Conservation (phyloP, 1,140 invertebrate genomes). For the Brachionus rotundiformis region DNA sequence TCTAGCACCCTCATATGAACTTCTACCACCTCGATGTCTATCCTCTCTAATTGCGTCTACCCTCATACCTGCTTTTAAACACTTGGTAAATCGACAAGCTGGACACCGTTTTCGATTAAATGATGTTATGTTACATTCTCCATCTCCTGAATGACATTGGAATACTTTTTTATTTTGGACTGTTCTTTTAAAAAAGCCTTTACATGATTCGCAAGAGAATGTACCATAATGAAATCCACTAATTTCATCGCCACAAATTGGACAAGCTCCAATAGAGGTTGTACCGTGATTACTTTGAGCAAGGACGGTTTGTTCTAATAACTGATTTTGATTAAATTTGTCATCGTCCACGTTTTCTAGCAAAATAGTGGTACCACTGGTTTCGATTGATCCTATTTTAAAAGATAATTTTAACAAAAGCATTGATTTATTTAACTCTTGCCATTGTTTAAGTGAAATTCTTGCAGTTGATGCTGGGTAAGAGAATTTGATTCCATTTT, state of each 20-base stretch:
- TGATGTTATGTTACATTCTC: slow-evolving; percentile 83
- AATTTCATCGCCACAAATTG: slow-evolving; percentile 90
- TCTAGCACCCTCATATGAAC: slow-evolving; percentile 73
- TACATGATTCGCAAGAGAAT: slow-evolving; percentile 92
- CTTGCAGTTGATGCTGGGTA: slow-evolving; percentile 29
- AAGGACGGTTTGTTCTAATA: background rate
- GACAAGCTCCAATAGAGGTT: slow-evolving; percentile 74
- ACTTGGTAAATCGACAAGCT: slow-evolving; percentile 93
- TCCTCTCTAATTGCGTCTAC: slow-evolving; percentile 93
- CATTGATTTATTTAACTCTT: too few relatives aligned
- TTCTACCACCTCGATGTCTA: slow-evolving; percentile 86
- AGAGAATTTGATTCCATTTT: background rate
- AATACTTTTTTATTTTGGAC: slow-evolving; percentile 97
- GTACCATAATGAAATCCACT: slow-evolving; percentile 69
- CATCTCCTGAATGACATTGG: slow-evolving; percentile 77
- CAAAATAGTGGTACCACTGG: background rate
- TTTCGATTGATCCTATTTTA: background rate
- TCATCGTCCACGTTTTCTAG: slow-evolving; percentile 20
- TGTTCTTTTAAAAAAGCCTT: slow-evolving; percentile 96
- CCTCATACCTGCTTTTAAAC: slow-evolving; percentile 92
- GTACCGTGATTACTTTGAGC: background rate
- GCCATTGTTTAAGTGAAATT: slow-evolving; percentile 13
- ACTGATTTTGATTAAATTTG: background rate
- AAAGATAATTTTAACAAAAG: background rate
- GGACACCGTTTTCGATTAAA: slow-evolving; percentile 93